A percentile compares a stretch with the other conserved stretches of the same genome.
Evolutionary conservation across 2,113 vertebrate genomes (phyloP).

Genomic region (Herpetotheres cachinnans): DNA sequence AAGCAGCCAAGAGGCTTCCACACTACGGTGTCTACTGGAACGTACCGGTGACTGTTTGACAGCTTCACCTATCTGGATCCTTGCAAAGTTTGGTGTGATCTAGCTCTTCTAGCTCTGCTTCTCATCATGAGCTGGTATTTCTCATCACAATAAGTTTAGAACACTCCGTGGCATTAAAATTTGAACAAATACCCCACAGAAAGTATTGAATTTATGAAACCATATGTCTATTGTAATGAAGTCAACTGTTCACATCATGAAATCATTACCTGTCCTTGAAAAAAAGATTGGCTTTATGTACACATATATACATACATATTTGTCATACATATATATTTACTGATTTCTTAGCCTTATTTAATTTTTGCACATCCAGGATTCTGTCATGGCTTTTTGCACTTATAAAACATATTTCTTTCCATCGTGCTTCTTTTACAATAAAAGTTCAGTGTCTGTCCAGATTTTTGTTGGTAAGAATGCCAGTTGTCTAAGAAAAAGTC

Average conservation of each 20-base stretch:
- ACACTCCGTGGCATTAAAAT: slow-evolving; percentile 39
- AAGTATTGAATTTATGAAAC: slow-evolving; percentile 63
- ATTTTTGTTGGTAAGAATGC: neutral
- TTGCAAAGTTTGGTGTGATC: neutral
- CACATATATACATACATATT: neutral
- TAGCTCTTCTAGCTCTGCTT: slow-evolving; percentile 42
- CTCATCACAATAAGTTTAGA: slow-evolving; percentile 31
- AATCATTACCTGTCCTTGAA: slow-evolving; percentile 71
- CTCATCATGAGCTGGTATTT: slow-evolving; percentile 53
- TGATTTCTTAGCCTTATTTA: slow-evolving; percentile 25
- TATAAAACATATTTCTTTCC: slow-evolving; percentile 14
- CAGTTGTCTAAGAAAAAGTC: neutral
- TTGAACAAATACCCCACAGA: slow-evolving; percentile 49
- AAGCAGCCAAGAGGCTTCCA: neutral
- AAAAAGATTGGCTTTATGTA: slow-evolving; percentile 37
- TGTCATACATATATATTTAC: neutral
- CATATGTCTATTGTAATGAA: slow-evolving; percentile 61
- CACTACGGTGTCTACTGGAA: neutral
- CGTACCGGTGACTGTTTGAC: neutral
- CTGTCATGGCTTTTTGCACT: neutral
- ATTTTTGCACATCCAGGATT: slow-evolving; percentile 20
- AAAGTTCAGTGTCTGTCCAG: neutral
- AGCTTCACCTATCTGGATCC: neutral
- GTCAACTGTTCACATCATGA: slow-evolving; percentile 61
- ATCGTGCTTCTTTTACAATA: neutral